These are phyloP conservation scores for Deilephila porcellus DNA, from an alignment of 2,888 invertebrate species.

Conservation along the genomic window DNA sequence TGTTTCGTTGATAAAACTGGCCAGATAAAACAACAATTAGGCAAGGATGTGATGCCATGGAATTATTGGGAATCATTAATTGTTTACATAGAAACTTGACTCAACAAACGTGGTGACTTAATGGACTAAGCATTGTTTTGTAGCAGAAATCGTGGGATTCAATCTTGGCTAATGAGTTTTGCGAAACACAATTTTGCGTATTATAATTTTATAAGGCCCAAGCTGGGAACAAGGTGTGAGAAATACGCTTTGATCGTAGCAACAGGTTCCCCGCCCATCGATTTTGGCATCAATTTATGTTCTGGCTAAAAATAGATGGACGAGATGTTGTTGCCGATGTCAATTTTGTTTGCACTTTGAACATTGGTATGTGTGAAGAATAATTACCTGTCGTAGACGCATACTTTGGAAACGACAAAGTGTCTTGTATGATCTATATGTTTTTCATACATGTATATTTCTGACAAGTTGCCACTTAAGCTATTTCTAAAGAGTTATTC, in stretches of 20 bases:
- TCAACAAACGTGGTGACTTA: background rate
- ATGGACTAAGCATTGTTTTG: constrained; percentile 4
- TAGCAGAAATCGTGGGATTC: constrained; percentile 15
- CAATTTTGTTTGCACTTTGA: constrained; percentile 3
- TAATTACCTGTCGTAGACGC: background rate
- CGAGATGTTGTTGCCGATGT: background rate
- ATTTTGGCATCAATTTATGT: constrained; percentile 12
- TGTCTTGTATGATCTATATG: no score
- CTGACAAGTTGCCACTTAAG: background rate
- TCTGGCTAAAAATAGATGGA: background rate
- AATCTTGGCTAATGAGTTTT: constrained; percentile 9
- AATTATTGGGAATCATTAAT: constrained; percentile 9
- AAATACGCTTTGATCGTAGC: background rate
- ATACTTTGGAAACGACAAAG: background rate
- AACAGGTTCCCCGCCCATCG: background rate
- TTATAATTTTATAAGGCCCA: background rate
- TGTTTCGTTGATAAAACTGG: constrained; percentile 10
- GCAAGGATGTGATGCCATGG: background rate
- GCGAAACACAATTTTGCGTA: background rate
- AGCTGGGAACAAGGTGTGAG: background rate
- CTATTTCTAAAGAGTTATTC: background rate
- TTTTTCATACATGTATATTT: no score
- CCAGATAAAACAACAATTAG: constrained; percentile 17
- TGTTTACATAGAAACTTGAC: constrained; percentile 1
- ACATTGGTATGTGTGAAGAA: background rate